Evolutionary conservation across 2,888 invertebrate species (phyloP), one percentile per base, ranked within the genome.

Genomic region (Drosophila vallismaia): DNA sequence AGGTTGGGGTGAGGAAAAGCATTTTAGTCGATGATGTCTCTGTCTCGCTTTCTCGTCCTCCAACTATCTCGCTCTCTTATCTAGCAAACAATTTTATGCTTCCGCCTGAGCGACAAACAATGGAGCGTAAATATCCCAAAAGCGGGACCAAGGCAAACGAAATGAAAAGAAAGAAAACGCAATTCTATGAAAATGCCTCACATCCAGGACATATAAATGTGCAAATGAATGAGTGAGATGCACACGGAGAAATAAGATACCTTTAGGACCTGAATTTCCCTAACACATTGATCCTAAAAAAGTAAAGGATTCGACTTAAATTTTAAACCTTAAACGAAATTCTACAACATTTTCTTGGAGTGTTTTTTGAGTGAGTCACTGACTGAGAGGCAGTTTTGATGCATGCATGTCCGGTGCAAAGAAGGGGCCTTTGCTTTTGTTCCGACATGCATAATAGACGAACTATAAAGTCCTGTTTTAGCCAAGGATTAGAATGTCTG

Each of bases 21-120:
- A 75, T 83, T 86, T 86, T 77, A 75, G 71, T 70, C 81, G 75
- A 79, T 86, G 81, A 74, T 69, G 38, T 54, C 74, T 78, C 64
- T 83, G 51, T 79, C 70, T 52, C 8, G 24, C 10, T 10, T 26
- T 3, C 29, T 28, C 49, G 55, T 28, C 28, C 51, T 33, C 38
- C 46, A 14, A 53, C 40, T 66, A 69, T 76, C 63, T 75, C 68
- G 73, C 48, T 66, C 74, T 76, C 73, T 86, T 88, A 86, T 86
- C 86, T 88, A 67, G 84, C 77, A 79, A 84, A 80, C 88, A 86
- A 88, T 86, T 86, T 88, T 82, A 84, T 88, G 86, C 88, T 86
- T 86, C 86, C 86, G 86, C 79, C 81, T 86, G 88, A 88, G 86
- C 86, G 86, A 82, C 88, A 86, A 87, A 86, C 86, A 86, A 86